Base-by-base conservation (phyloP, 2,113 vertebrate species). In the Takifugu bimaculatus region DNA sequence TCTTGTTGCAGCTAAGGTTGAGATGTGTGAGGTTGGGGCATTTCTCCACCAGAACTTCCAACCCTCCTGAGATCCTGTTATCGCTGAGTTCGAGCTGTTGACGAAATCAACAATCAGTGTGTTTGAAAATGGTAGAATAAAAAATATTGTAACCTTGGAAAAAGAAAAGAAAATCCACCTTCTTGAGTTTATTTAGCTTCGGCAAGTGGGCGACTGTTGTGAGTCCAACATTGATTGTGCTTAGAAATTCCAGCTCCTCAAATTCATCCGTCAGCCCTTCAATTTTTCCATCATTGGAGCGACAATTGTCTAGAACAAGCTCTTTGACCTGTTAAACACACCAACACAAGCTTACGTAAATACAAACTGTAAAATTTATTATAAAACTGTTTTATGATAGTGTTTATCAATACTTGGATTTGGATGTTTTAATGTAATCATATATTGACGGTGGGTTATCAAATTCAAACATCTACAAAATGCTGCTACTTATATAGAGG, bases 1-100 rank as follows among this genome's bases (percentile, higher is more conserved):
- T 98, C 92, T 97, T 95, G 94, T 99, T 99, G 80, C 95, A 96
- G 13, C 96, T 97, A 87, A 99, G 94, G 82, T 98, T 98, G 90
- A 99, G 95, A 90, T 99, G 94, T 53, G 94, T 98, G 88, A 99
- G 96, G 90, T 94, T 98, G 35, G 96, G 94, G 90, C 96, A 98
- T 87, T 96, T 98, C 62, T 93, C 95, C 75, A 95, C 95, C 93
- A 99, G 89, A 68, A 97, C 94, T 91, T 99, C 96, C 91, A 98
- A 91, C 80, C 95, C 97, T 82, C 96, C 96, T 86, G 96, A 98
- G 93, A 99, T 96, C 93, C 94, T 93, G 93, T 99, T 99, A 87
- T 98, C 95, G 6, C 97, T 97, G 88, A 99, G 91, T 92, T 98
- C 96, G 76, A 98, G 93, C 97, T 99, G 78, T 71, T 25, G 44